Evolutionary conservation across 2,113 vertebrate species (phyloP).

Genomic region (Chionodraco myersi): DNA sequence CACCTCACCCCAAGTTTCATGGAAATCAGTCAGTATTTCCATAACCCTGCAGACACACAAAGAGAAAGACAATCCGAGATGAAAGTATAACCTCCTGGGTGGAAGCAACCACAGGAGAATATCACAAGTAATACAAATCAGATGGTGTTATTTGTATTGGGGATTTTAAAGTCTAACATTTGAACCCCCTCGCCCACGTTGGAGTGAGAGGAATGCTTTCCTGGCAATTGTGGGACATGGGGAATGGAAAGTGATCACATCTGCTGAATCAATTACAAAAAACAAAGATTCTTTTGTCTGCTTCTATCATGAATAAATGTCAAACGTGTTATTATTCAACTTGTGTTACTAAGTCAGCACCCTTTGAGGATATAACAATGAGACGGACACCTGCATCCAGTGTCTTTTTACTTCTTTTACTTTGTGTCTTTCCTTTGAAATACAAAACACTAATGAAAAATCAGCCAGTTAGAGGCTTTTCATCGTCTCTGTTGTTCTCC

Average conservation of each 20-base stretch:
- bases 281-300: slow-evolving; percentile 42
- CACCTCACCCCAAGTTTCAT: too few relatives aligned
- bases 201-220: slow-evolving; percentile 44
- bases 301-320: slow-evolving; percentile 19
- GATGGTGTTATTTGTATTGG: slow-evolving; percentile 38
- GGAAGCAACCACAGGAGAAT: too few relatives aligned
- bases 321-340: neutral
- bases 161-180: slow-evolving; percentile 23
- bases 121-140: slow-evolving; percentile 12
- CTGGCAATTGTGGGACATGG: slow-evolving; percentile 23
- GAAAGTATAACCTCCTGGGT: too few relatives aligned
- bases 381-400: neutral
- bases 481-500: neutral
- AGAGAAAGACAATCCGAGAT: too few relatives aligned
- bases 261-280: slow-evolving; percentile 37
- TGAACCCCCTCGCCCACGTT: slow-evolving; percentile 37
- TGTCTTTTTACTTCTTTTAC: neutral
- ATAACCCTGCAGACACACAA: too few relatives aligned
- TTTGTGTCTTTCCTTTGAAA: too few relatives aligned
- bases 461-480: neutral
- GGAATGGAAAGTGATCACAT: slow-evolving; percentile 61
- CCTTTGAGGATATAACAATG: neutral
- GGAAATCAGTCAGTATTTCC: too few relatives aligned
- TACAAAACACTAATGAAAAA: neutral
- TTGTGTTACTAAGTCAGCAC: neutral